Conservation (phyloP, 2,113 vertebrate species). For the Merops nubicus region DNA sequence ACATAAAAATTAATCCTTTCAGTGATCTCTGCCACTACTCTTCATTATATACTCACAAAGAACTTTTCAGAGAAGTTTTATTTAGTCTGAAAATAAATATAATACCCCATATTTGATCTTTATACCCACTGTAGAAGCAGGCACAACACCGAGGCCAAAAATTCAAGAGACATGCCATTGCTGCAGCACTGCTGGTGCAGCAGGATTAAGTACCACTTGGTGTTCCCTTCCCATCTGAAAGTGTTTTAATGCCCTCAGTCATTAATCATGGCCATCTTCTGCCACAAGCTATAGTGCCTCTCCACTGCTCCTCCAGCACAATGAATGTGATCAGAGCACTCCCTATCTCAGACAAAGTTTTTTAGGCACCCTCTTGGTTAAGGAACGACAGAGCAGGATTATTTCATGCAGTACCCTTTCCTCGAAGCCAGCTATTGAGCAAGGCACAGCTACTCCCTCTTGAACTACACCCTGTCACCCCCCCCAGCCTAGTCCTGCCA, state of each 20-base stretch:
- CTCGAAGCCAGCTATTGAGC: not conserved
- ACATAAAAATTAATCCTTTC: not conserved
- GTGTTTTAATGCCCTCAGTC: not conserved
- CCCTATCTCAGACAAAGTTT: not conserved
- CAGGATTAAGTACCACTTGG: not conserved
- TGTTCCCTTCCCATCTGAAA: not conserved
- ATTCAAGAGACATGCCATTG: not conserved
- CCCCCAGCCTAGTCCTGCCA: not conserved
- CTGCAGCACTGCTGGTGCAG: not conserved
- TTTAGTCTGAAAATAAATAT: not conserved
- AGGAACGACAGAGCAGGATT: not conserved
- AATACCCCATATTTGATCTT: not conserved
- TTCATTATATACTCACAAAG: not conserved
- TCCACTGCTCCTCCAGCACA: not conserved
- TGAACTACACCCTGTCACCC: not conserved
- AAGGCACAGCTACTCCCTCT: not conserved
- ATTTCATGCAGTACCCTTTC: not conserved
- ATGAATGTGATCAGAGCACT: not conserved
- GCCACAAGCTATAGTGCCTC: not conserved
- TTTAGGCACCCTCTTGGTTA: not conserved
- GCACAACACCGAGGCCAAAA: not conserved
- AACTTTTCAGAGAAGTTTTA: not conserved
- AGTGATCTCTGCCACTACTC: not conserved
- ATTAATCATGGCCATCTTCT: not conserved
- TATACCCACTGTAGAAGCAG: not conserved